These are phyloP conservation scores for Amiota minor DNA, from an alignment of 2,888 invertebrate species.

Conservation along the genomic window DNA sequence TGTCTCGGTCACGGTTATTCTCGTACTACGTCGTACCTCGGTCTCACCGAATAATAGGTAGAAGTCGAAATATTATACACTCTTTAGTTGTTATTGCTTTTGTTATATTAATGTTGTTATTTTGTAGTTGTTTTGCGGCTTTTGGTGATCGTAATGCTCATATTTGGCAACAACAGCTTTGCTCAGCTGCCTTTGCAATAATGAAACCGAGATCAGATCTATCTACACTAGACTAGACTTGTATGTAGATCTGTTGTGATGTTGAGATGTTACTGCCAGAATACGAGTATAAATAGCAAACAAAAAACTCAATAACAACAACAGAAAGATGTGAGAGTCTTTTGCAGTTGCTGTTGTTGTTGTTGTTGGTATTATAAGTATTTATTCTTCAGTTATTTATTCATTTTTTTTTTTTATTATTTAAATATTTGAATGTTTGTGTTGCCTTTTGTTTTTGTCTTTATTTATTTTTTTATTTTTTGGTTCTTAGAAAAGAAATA, in stretches of 20 bases:
- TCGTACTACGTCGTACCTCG: slow-evolving; percentile 38
- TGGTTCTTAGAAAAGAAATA: too few species aligned
- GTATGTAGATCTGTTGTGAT: not conserved
- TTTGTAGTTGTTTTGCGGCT: not conserved
- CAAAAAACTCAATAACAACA: slow-evolving; percentile 5
- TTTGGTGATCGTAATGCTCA: slow-evolving; percentile 45
- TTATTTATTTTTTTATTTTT: slow-evolving; percentile 29
- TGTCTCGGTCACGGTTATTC: slow-evolving; percentile 43
- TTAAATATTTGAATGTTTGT: not conserved
- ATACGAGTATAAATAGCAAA: not conserved
- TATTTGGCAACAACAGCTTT: slow-evolving; percentile 52
- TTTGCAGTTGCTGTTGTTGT: slow-evolving; percentile 7
- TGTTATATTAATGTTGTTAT: not conserved
- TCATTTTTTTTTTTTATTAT: slow-evolving; percentile 21
- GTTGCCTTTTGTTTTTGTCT: too few species aligned
- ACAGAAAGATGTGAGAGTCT: not conserved
- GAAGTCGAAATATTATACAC: not conserved
- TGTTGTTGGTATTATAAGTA: not conserved
- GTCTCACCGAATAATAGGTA: not conserved
- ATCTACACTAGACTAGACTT: not conserved
- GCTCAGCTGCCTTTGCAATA: slow-evolving; percentile 14
- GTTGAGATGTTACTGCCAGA: not conserved
- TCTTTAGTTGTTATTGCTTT: not conserved
- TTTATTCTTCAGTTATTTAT: slow-evolving; percentile 21
- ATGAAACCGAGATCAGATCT: not conserved